phyloP scores from a whole-genome alignment of 2,797 vertebrate genomes.

The Schizopygopsis pylzovi region DNA sequence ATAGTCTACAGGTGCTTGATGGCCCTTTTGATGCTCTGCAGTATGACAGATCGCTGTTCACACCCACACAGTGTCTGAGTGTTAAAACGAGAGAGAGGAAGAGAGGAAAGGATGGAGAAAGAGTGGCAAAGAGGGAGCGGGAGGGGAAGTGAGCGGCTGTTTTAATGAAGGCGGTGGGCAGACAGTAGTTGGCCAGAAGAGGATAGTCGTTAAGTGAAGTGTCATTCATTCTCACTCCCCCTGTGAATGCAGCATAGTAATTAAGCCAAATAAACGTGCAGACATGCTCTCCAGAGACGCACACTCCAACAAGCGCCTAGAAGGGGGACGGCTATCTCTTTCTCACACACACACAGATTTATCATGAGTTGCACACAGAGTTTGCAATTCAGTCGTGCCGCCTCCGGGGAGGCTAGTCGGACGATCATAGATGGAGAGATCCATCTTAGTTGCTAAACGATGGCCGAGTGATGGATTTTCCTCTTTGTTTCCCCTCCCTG shows the following conservation, averaged over 20 bases:
- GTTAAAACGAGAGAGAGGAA: slow-evolving; percentile 44
- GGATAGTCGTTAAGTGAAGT: slow-evolving; percentile 74
- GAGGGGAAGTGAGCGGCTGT: slow-evolving; percentile 58
- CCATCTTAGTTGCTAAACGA: slow-evolving; percentile 56
- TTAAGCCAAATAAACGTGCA: slow-evolving; percentile 80
- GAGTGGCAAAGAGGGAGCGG: slow-evolving; percentile 30
- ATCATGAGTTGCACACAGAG: slow-evolving; percentile 49
- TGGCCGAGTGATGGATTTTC: slow-evolving; percentile 57
- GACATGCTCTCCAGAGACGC: slow-evolving; percentile 73
- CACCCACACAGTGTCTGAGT: slow-evolving; percentile 62
- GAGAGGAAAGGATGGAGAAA: slow-evolving; percentile 44
- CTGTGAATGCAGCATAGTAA: slow-evolving; percentile 69
- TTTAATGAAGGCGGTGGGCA: slow-evolving; percentile 65
- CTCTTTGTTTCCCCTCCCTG: slow-evolving; percentile 72
- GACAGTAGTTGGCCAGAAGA: slow-evolving; percentile 63
- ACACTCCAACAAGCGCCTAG: slow-evolving; percentile 63
- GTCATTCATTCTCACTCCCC: slow-evolving; percentile 72
- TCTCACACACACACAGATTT: slow-evolving; percentile 39
- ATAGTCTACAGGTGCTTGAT: slow-evolving; percentile 77
- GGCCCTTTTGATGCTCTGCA: slow-evolving; percentile 71
- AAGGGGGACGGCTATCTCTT: slow-evolving; percentile 52
- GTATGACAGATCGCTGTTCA: slow-evolving; percentile 61
- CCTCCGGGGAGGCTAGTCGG: slow-evolving; percentile 65
- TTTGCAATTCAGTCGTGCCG: slow-evolving; percentile 46
- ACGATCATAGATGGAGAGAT: slow-evolving; percentile 64